phyloP scores from a whole-genome alignment of 2,888 invertebrate genomes.

The Euplexia lucipara region DNA sequence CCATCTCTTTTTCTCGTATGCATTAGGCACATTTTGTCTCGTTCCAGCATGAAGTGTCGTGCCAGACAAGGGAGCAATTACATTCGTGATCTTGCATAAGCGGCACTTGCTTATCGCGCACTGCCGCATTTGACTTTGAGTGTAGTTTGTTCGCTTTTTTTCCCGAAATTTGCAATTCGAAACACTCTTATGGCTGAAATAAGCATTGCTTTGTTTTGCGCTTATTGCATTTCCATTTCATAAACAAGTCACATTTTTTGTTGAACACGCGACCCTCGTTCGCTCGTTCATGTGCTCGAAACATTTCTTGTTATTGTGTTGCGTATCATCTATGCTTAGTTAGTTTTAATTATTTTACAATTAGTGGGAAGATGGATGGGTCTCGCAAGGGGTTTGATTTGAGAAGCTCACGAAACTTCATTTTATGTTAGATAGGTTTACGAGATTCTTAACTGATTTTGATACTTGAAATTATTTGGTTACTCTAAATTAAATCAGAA shows the following conservation, averaged over 20 bases:
- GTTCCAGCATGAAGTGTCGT: slow-evolving; percentile 89
- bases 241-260: slow-evolving; percentile 60
- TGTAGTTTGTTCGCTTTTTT: slow-evolving; percentile 88
- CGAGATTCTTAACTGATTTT: slow-evolving; percentile 20
- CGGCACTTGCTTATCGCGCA: slow-evolving; percentile 90
- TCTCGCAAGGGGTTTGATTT: slow-evolving; percentile 71
- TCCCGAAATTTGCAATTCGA: slow-evolving; percentile 89
- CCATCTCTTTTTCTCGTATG: slow-evolving; percentile 77
- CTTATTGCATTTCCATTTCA: slow-evolving; percentile 68
- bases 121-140: slow-evolving; percentile 90
- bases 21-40: slow-evolving; percentile 74
- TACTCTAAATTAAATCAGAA: slow-evolving; percentile 12
- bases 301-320: slow-evolving; percentile 68
- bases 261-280: slow-evolving; percentile 51
- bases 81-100: slow-evolving; percentile 92
- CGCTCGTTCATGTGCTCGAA: slow-evolving; percentile 48
- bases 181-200: slow-evolving; percentile 82
- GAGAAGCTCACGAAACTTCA: slow-evolving; percentile 71
- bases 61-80: slow-evolving; percentile 91
- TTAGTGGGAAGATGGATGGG: slow-evolving; percentile 80
- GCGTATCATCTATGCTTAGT: slow-evolving; percentile 72
- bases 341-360: slow-evolving; percentile 82
- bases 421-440: slow-evolving; percentile 3
- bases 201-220: slow-evolving; percentile 74
- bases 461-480: slow-evolving; percentile 26